Conservation (phyloP, 2,888 invertebrate genomes). For the Conchocele bisecta region DNA sequence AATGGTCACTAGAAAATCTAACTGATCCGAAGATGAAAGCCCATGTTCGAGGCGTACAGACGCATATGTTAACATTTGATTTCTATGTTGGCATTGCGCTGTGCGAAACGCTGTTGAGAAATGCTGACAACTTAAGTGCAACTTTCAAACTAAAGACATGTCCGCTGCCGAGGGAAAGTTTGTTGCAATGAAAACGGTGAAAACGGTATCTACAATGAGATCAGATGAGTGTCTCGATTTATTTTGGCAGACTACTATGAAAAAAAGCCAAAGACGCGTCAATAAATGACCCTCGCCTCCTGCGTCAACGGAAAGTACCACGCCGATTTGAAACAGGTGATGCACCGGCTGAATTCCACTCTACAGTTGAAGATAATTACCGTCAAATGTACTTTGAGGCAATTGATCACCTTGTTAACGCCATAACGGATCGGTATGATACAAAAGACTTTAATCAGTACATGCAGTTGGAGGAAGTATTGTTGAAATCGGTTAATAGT, state of each 20-base stretch:
- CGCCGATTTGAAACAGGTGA: too few relatives aligned
- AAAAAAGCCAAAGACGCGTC: constrained; percentile 3
- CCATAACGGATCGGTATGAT: constrained; percentile 33
- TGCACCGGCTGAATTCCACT: too few relatives aligned
- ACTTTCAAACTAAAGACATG: constrained; percentile 27
- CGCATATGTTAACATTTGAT: constrained; percentile 10
- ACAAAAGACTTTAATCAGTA: constrained; percentile 24
- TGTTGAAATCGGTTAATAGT: constrained; percentile 22
- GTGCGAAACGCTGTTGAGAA: not conserved
- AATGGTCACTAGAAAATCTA: constrained; percentile 7
- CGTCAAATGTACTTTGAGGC: constrained; percentile 34
- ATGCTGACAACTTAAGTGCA: constrained; percentile 17
- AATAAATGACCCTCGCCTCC: too few relatives aligned
- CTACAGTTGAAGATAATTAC: constrained; percentile 18
- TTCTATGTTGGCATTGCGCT: constrained; percentile 16
- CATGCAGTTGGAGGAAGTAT: constrained; percentile 11
- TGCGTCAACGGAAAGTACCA: too few relatives aligned
- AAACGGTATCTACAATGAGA: constrained; percentile 3
- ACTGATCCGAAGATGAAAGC: constrained; percentile 10
- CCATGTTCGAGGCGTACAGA: not conserved
- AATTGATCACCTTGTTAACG: constrained; percentile 14
- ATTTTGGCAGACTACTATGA: constrained; percentile 24
- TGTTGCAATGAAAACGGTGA: constrained; percentile 2
- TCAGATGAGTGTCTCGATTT: constrained; percentile 12
- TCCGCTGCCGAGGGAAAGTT: constrained; percentile 40